Evolutionary conservation across 2,797 vertebrate genomes (phyloP).

Genomic region (Myripristis jacobus): DNA sequence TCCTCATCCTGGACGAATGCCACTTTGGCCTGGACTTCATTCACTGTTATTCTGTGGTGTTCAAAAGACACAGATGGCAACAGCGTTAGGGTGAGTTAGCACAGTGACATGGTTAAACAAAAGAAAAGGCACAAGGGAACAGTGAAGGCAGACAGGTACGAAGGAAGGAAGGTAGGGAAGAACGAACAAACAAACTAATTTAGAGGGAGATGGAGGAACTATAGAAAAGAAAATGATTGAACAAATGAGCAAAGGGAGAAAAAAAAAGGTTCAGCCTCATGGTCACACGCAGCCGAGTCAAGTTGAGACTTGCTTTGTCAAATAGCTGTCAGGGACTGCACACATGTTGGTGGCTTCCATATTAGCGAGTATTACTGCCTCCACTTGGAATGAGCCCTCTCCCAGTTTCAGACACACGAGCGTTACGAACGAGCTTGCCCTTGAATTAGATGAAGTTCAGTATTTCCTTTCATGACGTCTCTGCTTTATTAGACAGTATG

Average conservation of each 20-base stretch:
- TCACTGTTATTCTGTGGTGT: conserved; percentile 71
- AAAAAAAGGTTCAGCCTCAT: background rate
- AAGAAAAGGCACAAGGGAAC: background rate
- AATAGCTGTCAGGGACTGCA: background rate
- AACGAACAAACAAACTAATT: too few relatives aligned
- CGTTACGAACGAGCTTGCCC: too few relatives aligned
- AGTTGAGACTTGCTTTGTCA: too few relatives aligned
- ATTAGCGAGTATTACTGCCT: background rate
- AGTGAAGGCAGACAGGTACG: background rate
- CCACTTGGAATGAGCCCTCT: conserved; percentile 3
- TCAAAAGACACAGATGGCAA: conserved; percentile 20
- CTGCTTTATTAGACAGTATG: background rate
- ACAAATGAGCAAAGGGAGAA: background rate
- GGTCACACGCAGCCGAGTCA: background rate
- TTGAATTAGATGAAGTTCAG: background rate
- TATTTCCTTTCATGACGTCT: background rate
- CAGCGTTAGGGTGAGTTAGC: background rate
- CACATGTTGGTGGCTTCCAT: background rate
- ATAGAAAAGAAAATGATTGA: background rate
- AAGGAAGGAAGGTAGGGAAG: background rate
- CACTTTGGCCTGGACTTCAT: conserved; percentile 76
- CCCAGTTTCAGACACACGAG: background rate
- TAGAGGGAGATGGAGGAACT: background rate
- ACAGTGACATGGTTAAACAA: background rate
- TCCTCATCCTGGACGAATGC: conserved; percentile 59